A percentile compares a stretch with the other conserved stretches of the same genome.
Evolutionary conservation across 2,888 invertebrate species (phyloP).

Genomic region (Thymelicus sylvestris): DNA sequence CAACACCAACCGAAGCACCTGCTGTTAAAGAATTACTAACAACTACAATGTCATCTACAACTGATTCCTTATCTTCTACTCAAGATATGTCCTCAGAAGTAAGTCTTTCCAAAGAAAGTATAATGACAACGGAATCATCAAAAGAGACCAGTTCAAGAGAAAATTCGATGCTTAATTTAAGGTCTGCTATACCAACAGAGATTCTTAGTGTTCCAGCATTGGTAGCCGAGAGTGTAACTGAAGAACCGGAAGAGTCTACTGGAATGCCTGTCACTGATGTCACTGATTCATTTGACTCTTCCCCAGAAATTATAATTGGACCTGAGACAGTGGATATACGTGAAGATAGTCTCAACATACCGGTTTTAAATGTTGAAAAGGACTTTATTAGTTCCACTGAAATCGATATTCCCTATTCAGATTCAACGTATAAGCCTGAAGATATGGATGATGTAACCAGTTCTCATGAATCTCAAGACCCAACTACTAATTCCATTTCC

Average conservation of each 20-base stretch:
- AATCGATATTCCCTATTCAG: conserved; percentile 35
- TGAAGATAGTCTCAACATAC: conserved; percentile 17
- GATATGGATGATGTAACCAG: conserved; percentile 43
- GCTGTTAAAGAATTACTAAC: conserved; percentile 49
- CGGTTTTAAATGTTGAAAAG: conserved; percentile 29
- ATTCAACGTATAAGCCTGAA: conserved; percentile 34
- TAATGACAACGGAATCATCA: conserved; percentile 48
- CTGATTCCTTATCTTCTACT: conserved; percentile 50
- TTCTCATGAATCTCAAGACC: conserved; percentile 52
- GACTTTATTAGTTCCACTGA: conserved; percentile 34
- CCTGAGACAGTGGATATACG: conserved; percentile 16
- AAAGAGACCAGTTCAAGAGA: conserved; percentile 52
- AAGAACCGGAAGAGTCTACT: conserved; percentile 55
- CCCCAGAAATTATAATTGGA: conserved; percentile 33
- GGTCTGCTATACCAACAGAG: conserved; percentile 73
- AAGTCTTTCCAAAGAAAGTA: conserved; percentile 47
- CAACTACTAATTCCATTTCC: conserved; percentile 56
- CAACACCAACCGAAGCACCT: conserved; percentile 52
- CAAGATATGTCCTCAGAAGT: conserved; percentile 49
- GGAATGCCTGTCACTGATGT: conserved; percentile 46
- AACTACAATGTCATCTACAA: conserved; percentile 52
- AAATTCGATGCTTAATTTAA: conserved; percentile 66
- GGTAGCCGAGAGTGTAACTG: conserved; percentile 58
- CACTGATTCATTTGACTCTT: conserved; percentile 41
- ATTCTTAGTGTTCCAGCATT: conserved; percentile 62